Percentiles rank a stretch among this genome's conserved stretches.
phyloP scores from a whole-genome alignment of 2,113 vertebrate species.

The Thymallus thymallus region DNA sequence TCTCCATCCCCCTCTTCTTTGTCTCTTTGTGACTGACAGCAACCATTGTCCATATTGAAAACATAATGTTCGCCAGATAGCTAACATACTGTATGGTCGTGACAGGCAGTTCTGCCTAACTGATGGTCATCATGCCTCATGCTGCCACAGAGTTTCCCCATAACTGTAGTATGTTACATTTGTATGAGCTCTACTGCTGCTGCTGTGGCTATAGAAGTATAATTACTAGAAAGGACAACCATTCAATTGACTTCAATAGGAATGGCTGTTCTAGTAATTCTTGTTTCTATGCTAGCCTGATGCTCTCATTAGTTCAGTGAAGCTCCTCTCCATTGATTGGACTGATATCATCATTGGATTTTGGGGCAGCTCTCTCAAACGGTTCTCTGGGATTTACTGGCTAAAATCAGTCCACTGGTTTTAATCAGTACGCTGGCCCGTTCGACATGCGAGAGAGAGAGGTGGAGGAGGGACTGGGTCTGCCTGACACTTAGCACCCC shows the following conservation, averaged over 20 bases:
- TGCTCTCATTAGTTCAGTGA: constrained; percentile 63
- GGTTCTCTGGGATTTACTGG: constrained; percentile 62
- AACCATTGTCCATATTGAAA: not conserved
- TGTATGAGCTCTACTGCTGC: constrained; percentile 21
- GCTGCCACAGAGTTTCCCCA: constrained; percentile 1
- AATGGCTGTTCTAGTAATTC: too few species aligned
- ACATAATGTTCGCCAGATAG: not conserved
- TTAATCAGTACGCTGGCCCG: constrained; percentile 61
- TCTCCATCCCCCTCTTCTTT: not conserved
- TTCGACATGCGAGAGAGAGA: constrained; percentile 24
- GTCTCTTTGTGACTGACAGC: not conserved
- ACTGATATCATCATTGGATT: constrained; percentile 61
- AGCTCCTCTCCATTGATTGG: constrained; percentile 62
- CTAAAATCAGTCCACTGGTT: constrained; percentile 67
- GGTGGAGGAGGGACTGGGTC: not conserved
- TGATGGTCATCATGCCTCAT: too few species aligned
- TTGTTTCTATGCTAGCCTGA: not conserved
- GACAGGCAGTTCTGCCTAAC: too few species aligned
- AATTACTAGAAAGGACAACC: too few species aligned
- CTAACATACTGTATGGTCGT: not conserved
- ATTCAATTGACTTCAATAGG: too few species aligned
- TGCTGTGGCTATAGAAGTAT: not conserved
- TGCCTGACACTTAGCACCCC: constrained; percentile 1
- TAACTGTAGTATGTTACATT: constrained; percentile 52
- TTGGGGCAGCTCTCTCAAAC: constrained; percentile 44